A percentile compares a stretch with the other conserved stretches of the same genome.
Evolutionary conservation across 64 coral and sea anemone species (phyloP).

Genomic region (Porites lutea): DNA sequence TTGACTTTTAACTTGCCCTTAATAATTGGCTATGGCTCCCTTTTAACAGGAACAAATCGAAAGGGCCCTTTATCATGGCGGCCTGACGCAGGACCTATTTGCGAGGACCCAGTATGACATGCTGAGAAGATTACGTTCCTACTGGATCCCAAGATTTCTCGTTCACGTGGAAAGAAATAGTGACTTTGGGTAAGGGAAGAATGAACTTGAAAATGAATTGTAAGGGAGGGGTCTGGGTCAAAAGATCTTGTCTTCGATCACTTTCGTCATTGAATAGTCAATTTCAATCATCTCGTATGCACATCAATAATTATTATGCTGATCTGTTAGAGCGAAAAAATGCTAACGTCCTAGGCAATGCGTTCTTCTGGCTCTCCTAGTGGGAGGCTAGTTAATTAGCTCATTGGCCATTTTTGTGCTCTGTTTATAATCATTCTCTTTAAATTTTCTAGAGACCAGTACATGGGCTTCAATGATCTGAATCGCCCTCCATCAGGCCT

Average conservation of each 20-base stretch:
- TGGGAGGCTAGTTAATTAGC: too few species aligned
- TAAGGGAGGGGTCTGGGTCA: too few species aligned
- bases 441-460: constrained; percentile 49
- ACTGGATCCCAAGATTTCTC: constrained; percentile 97
- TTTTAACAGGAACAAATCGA: constrained; percentile 84
- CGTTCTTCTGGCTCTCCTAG: too few species aligned
- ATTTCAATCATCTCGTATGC: too few species aligned
- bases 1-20: too few species aligned
- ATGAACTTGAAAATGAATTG: too few species aligned
- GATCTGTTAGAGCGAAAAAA: too few species aligned
- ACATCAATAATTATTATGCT: too few species aligned
- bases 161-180: constrained; percentile 91
- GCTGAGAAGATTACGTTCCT: constrained; percentile 88
- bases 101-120: constrained; percentile 96
- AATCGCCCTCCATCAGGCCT: constrained; percentile 72
- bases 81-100: constrained; percentile 93
- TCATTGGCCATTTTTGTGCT: too few species aligned
- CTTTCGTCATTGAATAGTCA: too few species aligned
- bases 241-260: too few species aligned
- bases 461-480: constrained; percentile 8
- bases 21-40: neutral
- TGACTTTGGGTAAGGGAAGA: constrained; percentile 76
- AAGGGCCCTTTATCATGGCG: constrained; percentile 81
- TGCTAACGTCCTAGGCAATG: too few species aligned
- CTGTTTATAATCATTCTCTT: neutral